These are phyloP conservation scores for Monomorium pharaonis DNA, from an alignment of 1,140 invertebrate species.

Conservation along the genomic window DNA sequence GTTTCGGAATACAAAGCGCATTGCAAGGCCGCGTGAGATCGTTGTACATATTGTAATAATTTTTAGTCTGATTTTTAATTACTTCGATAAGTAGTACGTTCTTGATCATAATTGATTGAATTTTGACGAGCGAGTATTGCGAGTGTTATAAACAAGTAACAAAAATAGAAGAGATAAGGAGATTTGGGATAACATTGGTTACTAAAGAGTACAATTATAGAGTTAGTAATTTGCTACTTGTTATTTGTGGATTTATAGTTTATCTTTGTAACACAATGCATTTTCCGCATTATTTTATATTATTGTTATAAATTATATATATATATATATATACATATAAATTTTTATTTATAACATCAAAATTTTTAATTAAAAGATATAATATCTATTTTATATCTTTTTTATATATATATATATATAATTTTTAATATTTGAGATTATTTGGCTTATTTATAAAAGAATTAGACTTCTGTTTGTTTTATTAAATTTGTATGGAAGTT, in stretches of 20 bases:
- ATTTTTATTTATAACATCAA: not conserved
- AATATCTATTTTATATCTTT: too few species aligned
- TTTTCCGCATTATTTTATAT: not conserved
- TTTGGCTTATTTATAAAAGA: not conserved
- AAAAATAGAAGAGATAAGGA: not conserved
- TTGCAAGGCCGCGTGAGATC: not conserved
- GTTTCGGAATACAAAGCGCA: not conserved
- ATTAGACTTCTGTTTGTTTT: not conserved
- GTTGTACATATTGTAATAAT: not conserved
- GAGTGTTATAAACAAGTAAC: not conserved
- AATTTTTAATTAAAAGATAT: not conserved
- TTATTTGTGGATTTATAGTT: not conserved
- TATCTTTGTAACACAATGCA: not conserved
- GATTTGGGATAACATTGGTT: not conserved
- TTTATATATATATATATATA: not conserved
- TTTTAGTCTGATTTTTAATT: not conserved
- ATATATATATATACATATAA: not conserved
- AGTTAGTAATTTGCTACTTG: not conserved
- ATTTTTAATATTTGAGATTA: not conserved
- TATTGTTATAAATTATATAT: not conserved
- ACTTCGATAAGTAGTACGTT: not conserved
- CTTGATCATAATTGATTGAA: not conserved
- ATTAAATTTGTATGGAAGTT: not conserved
- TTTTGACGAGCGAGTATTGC: not conserved
- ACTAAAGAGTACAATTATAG: not conserved